A percentile compares a stretch with the other conserved stretches of the same genome.
phyloP scores from a whole-genome alignment of 1,140 invertebrate genomes.

The Atta colombica region DNA sequence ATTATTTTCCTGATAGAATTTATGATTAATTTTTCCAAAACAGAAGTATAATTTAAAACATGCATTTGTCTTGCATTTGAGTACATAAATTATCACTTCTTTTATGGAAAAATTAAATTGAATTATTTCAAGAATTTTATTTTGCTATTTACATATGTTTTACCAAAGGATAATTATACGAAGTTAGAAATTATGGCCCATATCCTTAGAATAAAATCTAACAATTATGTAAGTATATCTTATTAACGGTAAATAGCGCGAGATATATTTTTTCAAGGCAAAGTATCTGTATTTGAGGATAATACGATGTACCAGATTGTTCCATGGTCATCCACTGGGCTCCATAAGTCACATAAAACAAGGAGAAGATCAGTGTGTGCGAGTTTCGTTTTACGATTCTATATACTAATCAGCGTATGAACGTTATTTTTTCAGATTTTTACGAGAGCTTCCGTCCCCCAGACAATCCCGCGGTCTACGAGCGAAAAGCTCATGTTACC shows the following conservation, averaged over 20 bases:
- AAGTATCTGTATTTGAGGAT: slow-evolving; percentile 1
- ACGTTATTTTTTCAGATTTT: slow-evolving; percentile 61
- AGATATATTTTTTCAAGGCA: slow-evolving; percentile 5
- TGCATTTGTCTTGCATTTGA: slow-evolving; percentile 1
- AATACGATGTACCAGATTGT: slow-evolving; percentile 14
- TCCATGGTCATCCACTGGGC: neutral
- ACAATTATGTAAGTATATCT: slow-evolving; percentile 18
- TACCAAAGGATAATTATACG: neutral
- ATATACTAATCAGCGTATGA: slow-evolving; percentile 37
- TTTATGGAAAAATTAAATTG: slow-evolving; percentile 10
- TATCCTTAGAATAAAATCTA: neutral
- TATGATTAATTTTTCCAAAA: slow-evolving; percentile 7
- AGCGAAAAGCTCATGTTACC: neutral
- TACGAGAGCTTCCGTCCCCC: neutral
- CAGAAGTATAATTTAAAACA: neutral
- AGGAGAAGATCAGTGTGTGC: neutral
- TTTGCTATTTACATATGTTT: neutral
- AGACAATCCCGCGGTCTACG: neutral
- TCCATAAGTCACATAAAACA: neutral
- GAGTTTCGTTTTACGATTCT: slow-evolving; percentile 2
- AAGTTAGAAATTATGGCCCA: neutral
- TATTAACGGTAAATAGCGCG: neutral
- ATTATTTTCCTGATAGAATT: slow-evolving; percentile 33
- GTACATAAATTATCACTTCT: neutral
- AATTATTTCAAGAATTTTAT: slow-evolving; percentile 36